These are phyloP conservation scores for Hyaena hyaena DNA, from an alignment of 2,113 vertebrate genomes.

Conservation along the genomic window DNA sequence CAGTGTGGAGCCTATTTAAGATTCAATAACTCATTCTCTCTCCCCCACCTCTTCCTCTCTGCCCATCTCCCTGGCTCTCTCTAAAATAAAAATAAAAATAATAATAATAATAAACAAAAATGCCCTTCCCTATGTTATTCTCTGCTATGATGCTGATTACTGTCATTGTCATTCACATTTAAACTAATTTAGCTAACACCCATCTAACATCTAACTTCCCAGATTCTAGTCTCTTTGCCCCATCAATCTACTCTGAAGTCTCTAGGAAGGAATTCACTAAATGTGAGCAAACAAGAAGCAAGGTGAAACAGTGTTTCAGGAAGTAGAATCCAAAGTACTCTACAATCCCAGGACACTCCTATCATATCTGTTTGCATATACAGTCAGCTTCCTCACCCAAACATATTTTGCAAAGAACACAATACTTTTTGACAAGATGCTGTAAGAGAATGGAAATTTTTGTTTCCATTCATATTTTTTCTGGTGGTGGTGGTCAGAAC, in stretches of 20 bases:
- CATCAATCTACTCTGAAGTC: background rate
- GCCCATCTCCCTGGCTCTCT: no score
- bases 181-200: background rate
- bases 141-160: background rate
- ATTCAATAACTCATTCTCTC: no score
- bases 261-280: background rate
- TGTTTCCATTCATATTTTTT: background rate
- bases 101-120: background rate
- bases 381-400: background rate
- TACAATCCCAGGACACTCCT: background rate
- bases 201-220: background rate
- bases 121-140: background rate
- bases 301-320: background rate
- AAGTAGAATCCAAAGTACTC: background rate
- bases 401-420: slow-evolving; percentile 26
- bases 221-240: background rate
- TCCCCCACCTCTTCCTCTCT: no score
- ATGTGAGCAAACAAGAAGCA: background rate
- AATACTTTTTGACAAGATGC: background rate
- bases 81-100: no score
- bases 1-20: no score
- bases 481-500: background rate
- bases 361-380: background rate
- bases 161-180: background rate
- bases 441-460: background rate